Evolutionary conservation across 2,888 invertebrate genomes (phyloP), one percentile per base, ranked within the genome.

Genomic region (Congeria kusceri): DNA sequence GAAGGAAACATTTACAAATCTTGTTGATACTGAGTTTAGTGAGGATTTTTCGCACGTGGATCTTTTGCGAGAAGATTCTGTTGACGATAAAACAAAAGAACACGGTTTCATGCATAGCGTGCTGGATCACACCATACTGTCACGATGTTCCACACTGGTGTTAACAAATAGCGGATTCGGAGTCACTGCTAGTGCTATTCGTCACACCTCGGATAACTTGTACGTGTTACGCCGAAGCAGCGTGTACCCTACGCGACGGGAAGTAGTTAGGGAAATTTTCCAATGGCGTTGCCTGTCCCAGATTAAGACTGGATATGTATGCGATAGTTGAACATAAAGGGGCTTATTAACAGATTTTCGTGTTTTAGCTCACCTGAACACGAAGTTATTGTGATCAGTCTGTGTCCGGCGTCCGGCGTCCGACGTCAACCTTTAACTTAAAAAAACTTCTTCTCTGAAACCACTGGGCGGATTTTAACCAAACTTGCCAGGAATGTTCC

Each of bases 141-240:
- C 32, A 29, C 32, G 53, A 23, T 76, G 76, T 70, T 69, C 70
- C 44, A 32, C 47, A 9, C 20, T 76, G 11, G 65, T 76, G 11
- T 28, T 76, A 9, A 76, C 76, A 23, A 32, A 23, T 13, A 77
- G 77, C 57, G 71, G 77, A n/a, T 71, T 71, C 61, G 77, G 77
- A 9, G 68, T 77, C 5, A 44, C 62, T 20, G 77, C 77, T 5
- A 71, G 56, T 2, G 58, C 53, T 4, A 28, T 71, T 61, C 71
- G 77, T 20, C 71, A 77, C 29, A 67, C 77, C 28, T 77, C 77
- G 62, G 59, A 62, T 62, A 66, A 66, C 13, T 29, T 77, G 44
- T 44, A 58, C 53, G 47, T 62, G 15, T 76, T 44, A 39, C 66
- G 25, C 11, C 32, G n/a, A 20, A 29, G 71, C 18, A 28, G 25